Base-by-base conservation (phyloP, 2,113 vertebrate species). In the Columbina picui region DNA sequence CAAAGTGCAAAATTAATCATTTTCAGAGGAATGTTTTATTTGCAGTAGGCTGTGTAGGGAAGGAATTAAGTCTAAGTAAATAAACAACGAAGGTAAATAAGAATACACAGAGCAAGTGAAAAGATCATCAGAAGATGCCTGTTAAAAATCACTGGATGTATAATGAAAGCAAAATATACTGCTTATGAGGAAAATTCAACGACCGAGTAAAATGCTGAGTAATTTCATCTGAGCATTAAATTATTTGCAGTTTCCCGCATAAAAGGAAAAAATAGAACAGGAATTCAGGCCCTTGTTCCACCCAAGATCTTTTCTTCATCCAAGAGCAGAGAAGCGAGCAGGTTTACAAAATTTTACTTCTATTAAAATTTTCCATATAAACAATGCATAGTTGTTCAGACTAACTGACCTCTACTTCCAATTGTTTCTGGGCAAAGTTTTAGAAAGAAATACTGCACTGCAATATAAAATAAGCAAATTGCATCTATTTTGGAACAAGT, bases 161-260 rank as follows among this genome's bases (percentile, higher is more conserved):
- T 70, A 20, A 69, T 52, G 43, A 89, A 92, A 71, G 55, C 50
- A 85, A 79, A 95, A 82, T 76, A 70, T 36, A 69, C 19, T 2
- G 12, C 65, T 94, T 92, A 81, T 3, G 8, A 94, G 90, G 57
- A 92, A 93, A 95, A 90, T 68, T 83, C 89, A 76, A 63, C 18
- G 10, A 82, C 4, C 64, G 74, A 86, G 69, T 65, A 96, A 97
- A 89, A 96, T 89, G 92, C 94, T 97, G 96, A 97, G 89, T 96
- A 96, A 97, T 96, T 97, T 95, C 91, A 96, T 95, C 94, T 89
- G 59, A 76, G 89, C 56, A 1, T 93, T 96, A 96, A 94, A 97
- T 96, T 95, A 95, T 82, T 92, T 96, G 89, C 84, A 83, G 89
- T 96, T 97, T 96, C 92, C 94, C 94, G 74, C 53, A 70, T 84